These are phyloP conservation scores for Meteorus sp. DNA, from an alignment of 1,140 invertebrate species.

Conservation along the genomic window DNA sequence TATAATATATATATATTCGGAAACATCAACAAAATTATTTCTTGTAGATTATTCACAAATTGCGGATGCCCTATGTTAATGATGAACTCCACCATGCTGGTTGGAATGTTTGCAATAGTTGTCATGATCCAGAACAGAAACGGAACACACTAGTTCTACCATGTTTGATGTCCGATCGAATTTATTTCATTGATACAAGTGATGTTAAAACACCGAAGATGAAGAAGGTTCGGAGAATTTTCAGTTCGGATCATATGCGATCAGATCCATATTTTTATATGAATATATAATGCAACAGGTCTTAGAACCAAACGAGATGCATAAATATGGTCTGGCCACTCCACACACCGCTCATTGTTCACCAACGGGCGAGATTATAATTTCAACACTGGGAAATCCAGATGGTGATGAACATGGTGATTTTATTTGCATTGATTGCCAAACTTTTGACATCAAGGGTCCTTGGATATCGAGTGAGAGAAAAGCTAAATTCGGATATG, in stretches of 20 bases:
- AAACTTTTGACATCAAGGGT: slow-evolving; percentile 75
- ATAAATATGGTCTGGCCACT: slow-evolving; percentile 72
- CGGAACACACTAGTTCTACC: slow-evolving; percentile 84
- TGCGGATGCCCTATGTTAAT: slow-evolving; percentile 73
- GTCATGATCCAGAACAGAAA: slow-evolving; percentile 68
- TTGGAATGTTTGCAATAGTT: slow-evolving; percentile 96
- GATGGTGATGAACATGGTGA: slow-evolving; percentile 81
- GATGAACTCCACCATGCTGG: slow-evolving; percentile 95
- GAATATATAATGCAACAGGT: slow-evolving; percentile 54
- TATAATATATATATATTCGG: background rate
- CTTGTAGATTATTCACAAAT: slow-evolving; percentile 82
- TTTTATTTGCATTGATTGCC: slow-evolving; percentile 86
- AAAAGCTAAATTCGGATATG: slow-evolving; percentile 73
- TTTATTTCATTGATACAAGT: slow-evolving; percentile 84
- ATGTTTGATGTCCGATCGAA: slow-evolving; percentile 76
- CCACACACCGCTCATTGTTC: slow-evolving; percentile 95
- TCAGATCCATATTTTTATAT: no score
- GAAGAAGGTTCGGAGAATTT: slow-evolving; percentile 63
- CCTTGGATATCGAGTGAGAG: slow-evolving; percentile 68
- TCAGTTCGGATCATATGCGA: no score
- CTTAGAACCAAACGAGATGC: slow-evolving; percentile 74
- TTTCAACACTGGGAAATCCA: slow-evolving; percentile 85
- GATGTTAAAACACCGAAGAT: slow-evolving; percentile 68
- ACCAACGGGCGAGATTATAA: slow-evolving; percentile 89
- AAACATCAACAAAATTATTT: background rate